These are phyloP conservation scores for Carassius carassius DNA, from an alignment of 2,113 vertebrate genomes.

Conservation along the genomic window DNA sequence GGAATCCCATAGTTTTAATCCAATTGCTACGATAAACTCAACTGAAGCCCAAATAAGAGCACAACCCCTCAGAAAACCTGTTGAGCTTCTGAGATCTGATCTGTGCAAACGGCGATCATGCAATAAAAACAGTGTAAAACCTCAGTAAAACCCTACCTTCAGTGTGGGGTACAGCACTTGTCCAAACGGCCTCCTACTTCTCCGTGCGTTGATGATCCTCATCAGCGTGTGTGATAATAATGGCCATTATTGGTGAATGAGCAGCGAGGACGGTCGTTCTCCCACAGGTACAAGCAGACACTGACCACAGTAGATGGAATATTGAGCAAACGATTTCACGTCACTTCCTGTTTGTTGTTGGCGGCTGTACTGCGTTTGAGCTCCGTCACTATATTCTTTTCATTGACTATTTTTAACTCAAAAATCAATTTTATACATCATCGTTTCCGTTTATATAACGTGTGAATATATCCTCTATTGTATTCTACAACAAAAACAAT, in stretches of 20 bases:
- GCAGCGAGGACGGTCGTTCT: conserved; percentile 10
- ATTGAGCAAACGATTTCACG: no score
- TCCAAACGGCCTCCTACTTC: conserved; percentile 58
- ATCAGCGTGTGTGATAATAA: conserved; percentile 39
- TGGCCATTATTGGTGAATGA: conserved; percentile 46
- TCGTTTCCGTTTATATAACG: no score
- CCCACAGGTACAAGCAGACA: conserved; percentile 33
- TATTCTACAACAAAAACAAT: no score
- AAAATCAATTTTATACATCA: no score
- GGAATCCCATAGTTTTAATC: background rate
- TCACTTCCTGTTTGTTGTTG: no score
- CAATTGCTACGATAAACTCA: background rate
- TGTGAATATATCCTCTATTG: no score
- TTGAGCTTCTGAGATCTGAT: background rate
- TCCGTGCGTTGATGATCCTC: conserved; percentile 57
- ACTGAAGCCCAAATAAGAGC: background rate
- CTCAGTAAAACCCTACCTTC: conserved; percentile 63
- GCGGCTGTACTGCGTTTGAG: no score
- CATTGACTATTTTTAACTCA: no score
- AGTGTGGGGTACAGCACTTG: conserved; percentile 31
- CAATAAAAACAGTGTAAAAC: background rate
- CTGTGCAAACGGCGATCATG: background rate
- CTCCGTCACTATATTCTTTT: no score
- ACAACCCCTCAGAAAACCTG: background rate
- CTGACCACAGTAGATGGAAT: conserved; percentile 57